phyloP scores from a whole-genome alignment of 2,888 invertebrate species.

The Serripes groenlandicus region DNA sequence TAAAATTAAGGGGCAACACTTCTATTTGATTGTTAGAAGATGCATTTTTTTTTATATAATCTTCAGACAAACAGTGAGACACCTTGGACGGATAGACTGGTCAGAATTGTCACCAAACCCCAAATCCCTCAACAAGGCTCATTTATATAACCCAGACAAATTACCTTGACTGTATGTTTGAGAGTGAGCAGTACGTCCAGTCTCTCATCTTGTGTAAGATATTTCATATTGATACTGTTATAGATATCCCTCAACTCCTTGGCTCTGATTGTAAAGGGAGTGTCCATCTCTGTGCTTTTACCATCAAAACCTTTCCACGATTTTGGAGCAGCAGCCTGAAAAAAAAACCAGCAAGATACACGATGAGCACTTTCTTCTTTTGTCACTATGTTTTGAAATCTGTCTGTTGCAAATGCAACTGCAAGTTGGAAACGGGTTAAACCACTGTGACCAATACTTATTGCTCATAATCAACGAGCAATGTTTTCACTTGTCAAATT shows the following conservation, averaged over 20 bases:
- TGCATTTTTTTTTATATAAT: too few species aligned
- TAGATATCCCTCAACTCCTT: conserved; percentile 92
- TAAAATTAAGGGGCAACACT: too few species aligned
- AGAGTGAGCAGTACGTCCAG: conserved; percentile 91
- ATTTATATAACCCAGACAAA: too few species aligned
- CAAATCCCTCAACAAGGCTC: too few species aligned
- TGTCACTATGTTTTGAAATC: not conserved
- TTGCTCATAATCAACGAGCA: too few species aligned
- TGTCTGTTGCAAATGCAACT: not conserved
- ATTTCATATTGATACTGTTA: conserved; percentile 89
- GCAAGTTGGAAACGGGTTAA: too few species aligned
- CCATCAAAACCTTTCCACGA: conserved; percentile 92
- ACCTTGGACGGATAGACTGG: too few species aligned
- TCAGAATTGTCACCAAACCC: too few species aligned
- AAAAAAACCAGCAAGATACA: conserved; percentile 5
- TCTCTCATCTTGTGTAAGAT: conserved; percentile 89
- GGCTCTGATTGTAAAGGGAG: conserved; percentile 93
- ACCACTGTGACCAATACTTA: too few species aligned
- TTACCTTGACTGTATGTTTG: conserved; percentile 90
- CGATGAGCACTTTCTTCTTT: not conserved
- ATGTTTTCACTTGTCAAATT: too few species aligned
- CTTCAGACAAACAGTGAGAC: too few species aligned
- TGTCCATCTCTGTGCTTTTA: conserved; percentile 91
- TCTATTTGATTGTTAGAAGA: too few species aligned
- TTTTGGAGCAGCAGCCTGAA: conserved; percentile 88